phyloP scores from a whole-genome alignment of 1,140 invertebrate species.

The Asbolus verrucosus region DNA sequence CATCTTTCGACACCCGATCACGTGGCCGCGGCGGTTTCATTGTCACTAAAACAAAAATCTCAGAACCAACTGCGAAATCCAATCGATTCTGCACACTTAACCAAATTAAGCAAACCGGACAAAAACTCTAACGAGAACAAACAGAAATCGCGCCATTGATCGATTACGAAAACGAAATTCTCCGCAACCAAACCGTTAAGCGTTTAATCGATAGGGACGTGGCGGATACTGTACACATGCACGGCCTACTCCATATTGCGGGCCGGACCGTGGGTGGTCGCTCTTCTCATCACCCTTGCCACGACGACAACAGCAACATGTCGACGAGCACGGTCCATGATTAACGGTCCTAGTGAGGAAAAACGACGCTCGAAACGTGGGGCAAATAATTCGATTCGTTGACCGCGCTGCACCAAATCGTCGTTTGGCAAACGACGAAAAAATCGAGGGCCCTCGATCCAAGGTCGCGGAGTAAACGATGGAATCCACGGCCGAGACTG shows the following conservation, averaged over 20 bases:
- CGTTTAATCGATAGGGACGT: no score
- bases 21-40: slow-evolving; percentile 19
- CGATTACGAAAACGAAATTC: neutral
- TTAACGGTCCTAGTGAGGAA: slow-evolving; percentile 28
- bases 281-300: slow-evolving; percentile 45
- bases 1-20: slow-evolving; percentile 15
- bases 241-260: slow-evolving; percentile 47
- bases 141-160: slow-evolving; percentile 7
- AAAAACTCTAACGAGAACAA: no score
- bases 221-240: no score
- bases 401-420: no score
- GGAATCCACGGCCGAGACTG: neutral
- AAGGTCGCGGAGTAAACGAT: slow-evolving; percentile 5
- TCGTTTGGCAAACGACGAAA: no score
- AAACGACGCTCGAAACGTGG: no score
- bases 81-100: slow-evolving; percentile 27
- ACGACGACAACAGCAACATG: slow-evolving; percentile 53
- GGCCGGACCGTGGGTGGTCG: slow-evolving; percentile 53
- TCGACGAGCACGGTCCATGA: slow-evolving; percentile 35
- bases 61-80: slow-evolving; percentile 3
- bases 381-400: no score
- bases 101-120: slow-evolving; percentile 3
- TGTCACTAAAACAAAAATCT: slow-evolving; percentile 28
- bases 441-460: neutral
- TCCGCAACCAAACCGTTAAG: no score